Evolutionary conservation across 2,113 vertebrate genomes (phyloP).

Genomic region (Tringa solitaria): DNA sequence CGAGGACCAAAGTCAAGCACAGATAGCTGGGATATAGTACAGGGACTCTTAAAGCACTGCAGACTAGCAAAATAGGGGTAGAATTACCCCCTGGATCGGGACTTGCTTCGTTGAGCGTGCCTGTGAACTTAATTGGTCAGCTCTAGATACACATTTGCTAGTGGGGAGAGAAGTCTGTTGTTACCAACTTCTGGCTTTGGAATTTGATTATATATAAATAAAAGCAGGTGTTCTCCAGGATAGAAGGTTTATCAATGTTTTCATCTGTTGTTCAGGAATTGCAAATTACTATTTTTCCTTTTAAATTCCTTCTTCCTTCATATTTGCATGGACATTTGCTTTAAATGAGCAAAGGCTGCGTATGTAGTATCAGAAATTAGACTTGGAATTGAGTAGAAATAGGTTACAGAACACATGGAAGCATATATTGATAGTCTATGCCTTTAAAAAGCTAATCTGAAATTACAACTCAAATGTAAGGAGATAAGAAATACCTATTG

Average conservation of each 20-base stretch:
- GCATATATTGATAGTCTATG: not conserved
- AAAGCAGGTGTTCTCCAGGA: not conserved
- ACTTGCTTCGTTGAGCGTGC: fast-evolving
- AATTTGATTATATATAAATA: not conserved
- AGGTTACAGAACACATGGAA: not conserved
- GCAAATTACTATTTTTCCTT: not conserved
- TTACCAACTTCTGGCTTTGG: not conserved
- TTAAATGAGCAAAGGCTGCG: not conserved
- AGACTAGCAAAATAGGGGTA: not conserved
- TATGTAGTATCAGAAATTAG: not conserved
- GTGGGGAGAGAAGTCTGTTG: not conserved
- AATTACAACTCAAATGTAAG: not conserved
- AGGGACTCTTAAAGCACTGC: not conserved
- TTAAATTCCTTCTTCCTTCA: not conserved
- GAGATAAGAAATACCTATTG: slow-evolving; percentile 16
- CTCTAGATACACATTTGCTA: not conserved
- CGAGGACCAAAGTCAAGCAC: not conserved
- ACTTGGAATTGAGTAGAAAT: not conserved
- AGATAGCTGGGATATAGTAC: not conserved
- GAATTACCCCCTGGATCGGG: not conserved
- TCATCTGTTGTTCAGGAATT: not conserved
- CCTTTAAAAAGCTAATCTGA: slow-evolving; percentile 8
- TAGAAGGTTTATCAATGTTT: not conserved
- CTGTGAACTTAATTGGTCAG: not conserved
- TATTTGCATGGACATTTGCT: not conserved